Evolutionary conservation across 1,140 invertebrate genomes (phyloP).

Genomic region (Microvelia longipes): DNA sequence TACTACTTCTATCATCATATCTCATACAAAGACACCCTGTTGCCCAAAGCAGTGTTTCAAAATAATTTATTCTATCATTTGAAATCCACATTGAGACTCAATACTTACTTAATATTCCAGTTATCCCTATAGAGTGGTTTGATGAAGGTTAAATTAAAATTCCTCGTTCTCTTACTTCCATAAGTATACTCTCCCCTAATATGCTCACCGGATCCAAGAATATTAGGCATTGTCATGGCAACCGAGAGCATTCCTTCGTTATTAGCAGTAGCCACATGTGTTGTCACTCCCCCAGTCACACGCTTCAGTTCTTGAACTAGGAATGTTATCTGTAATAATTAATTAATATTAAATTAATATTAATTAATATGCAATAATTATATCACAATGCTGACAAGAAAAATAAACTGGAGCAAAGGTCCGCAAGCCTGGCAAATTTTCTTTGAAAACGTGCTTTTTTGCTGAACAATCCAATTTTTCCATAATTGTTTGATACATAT

Average conservation of each 20-base stretch:
- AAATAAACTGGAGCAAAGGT: conserved; percentile 5
- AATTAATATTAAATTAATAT: conserved; percentile 2
- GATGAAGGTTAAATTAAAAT: conserved; percentile 50
- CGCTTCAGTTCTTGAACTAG: conserved; percentile 57
- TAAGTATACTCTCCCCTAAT: conserved; percentile 57
- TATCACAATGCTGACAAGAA: neutral
- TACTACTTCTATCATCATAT: too few species aligned
- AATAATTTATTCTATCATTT: too few species aligned
- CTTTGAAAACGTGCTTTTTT: too few species aligned
- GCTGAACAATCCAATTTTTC: too few species aligned
- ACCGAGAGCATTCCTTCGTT: conserved; percentile 68
- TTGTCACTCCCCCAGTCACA: conserved; percentile 61
- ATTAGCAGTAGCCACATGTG: conserved; percentile 69
- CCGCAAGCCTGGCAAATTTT: conserved; percentile 1
- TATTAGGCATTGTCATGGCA: conserved; percentile 55
- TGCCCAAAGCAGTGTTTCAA: too few species aligned
- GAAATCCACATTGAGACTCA: too few species aligned
- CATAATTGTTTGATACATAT: too few species aligned
- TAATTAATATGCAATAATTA: conserved; percentile 9
- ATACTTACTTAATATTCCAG: conserved; percentile 38
- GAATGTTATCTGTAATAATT: conserved; percentile 54
- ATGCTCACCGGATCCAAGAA: conserved; percentile 64
- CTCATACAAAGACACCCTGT: too few species aligned
- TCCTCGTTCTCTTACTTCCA: conserved; percentile 51
- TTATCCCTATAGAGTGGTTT: conserved; percentile 51